Evolutionary conservation across 2,888 invertebrate genomes (phyloP).

Genomic region (Nasonovia ribisnigri): DNA sequence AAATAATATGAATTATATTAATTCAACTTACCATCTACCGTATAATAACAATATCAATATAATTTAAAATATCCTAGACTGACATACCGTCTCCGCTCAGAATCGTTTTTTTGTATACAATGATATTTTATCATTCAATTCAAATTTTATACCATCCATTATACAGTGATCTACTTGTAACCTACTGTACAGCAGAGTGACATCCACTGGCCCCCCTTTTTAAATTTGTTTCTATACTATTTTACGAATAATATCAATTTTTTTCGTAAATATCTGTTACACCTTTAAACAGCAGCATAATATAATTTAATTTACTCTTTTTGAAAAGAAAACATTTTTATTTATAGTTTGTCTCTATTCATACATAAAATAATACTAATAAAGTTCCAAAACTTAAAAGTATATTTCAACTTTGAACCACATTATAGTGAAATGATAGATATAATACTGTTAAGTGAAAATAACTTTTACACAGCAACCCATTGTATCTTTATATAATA

Average conservation of each 20-base stretch:
- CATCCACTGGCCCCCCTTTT: too few species aligned
- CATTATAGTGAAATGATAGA: background rate
- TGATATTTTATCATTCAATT: too few species aligned
- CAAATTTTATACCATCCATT: too few species aligned
- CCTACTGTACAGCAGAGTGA: too few species aligned
- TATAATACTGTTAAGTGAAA: background rate
- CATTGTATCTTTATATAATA: background rate
- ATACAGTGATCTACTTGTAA: too few species aligned
- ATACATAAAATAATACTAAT: background rate
- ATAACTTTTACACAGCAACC: background rate
- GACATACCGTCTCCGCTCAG: too few species aligned
- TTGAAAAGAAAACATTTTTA: background rate
- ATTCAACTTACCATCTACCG: too few species aligned
- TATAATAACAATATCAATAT: too few species aligned
- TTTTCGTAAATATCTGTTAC: background rate
- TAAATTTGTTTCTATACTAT: too few species aligned
- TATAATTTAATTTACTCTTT: background rate
- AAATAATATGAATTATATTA: too few species aligned
- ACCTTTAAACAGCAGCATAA: background rate
- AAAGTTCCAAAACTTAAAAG: background rate
- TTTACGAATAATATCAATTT: background rate
- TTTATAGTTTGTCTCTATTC: background rate
- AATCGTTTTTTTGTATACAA: too few species aligned
- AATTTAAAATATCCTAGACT: too few species aligned
- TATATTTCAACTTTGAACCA: background rate